phyloP scores from a whole-genome alignment of 1,140 invertebrate genomes.

The Microplitis mediator region DNA sequence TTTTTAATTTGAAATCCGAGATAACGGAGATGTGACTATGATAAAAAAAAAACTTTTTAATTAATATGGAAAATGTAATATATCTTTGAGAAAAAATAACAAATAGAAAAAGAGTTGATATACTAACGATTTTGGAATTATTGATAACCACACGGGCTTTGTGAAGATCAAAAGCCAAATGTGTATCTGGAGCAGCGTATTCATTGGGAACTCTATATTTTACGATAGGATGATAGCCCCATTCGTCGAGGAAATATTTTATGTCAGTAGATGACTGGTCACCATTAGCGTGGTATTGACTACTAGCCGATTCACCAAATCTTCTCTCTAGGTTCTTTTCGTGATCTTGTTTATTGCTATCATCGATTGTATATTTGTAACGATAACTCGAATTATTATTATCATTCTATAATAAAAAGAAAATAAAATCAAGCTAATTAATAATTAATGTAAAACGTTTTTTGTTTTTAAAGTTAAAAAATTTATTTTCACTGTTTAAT shows the following conservation, averaged over 20 bases:
- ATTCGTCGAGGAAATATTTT: slow-evolving; percentile 67
- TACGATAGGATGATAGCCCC: slow-evolving; percentile 69
- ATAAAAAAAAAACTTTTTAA: not conserved
- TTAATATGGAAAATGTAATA: not conserved
- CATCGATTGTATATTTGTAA: slow-evolving; percentile 61
- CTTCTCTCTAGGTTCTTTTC: slow-evolving; percentile 63
- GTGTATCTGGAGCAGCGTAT: slow-evolving; percentile 54
- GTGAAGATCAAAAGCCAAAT: slow-evolving; percentile 65
- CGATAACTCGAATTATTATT: slow-evolving; percentile 62
- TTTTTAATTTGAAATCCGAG: too few species aligned
- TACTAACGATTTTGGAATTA: slow-evolving; percentile 43
- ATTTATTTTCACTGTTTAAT: not conserved
- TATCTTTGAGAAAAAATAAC: too few species aligned
- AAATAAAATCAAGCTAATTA: slow-evolving; percentile 20
- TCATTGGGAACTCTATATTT: slow-evolving; percentile 61
- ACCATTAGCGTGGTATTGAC: slow-evolving; percentile 57
- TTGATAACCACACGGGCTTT: slow-evolving; percentile 60
- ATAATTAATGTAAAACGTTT: not conserved
- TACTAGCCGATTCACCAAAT: slow-evolving; percentile 62
- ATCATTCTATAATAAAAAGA: not conserved
- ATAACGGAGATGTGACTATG: too few species aligned
- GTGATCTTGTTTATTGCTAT: slow-evolving; percentile 59
- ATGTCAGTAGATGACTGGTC: slow-evolving; percentile 60
- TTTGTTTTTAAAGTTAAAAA: not conserved
- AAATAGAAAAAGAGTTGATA: slow-evolving; percentile 20